These are phyloP conservation scores for Craseonycteris thonglongyai DNA, from an alignment of 2,113 vertebrate genomes.

Conservation along the genomic window DNA sequence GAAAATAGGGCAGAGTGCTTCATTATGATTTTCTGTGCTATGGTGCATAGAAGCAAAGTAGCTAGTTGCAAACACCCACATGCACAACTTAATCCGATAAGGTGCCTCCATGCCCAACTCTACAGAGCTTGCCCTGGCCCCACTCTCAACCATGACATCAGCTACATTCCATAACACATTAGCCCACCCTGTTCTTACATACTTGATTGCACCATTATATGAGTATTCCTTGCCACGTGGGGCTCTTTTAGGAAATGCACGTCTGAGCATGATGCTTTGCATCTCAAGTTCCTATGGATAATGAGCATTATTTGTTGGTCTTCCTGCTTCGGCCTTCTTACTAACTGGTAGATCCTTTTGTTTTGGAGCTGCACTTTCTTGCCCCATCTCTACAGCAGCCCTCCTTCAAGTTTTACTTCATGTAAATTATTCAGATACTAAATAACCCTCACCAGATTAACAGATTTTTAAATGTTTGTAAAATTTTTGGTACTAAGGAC, in stretches of 20 bases:
- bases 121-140: neutral
- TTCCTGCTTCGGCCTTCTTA: neutral
- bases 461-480: neutral
- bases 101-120: neutral
- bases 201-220: neutral
- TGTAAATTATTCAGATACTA: neutral
- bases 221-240: neutral
- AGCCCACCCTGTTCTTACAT: neutral
- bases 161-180: neutral
- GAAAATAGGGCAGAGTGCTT: neutral
- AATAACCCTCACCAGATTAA: neutral
- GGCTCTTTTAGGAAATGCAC: neutral
- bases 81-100: neutral
- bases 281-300: neutral
- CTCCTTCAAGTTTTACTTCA: neutral
- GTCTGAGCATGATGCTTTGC: rapidly evolving
- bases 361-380: neutral
- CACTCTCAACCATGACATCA: neutral
- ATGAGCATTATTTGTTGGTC: neutral
- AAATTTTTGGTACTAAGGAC: neutral
- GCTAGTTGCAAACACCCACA: too few species aligned
- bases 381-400: neutral
- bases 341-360: neutral
- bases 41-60: neutral
- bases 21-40: neutral